Conservation (phyloP, 2,797 vertebrate genomes). For the Artibeus lituratus region DNA sequence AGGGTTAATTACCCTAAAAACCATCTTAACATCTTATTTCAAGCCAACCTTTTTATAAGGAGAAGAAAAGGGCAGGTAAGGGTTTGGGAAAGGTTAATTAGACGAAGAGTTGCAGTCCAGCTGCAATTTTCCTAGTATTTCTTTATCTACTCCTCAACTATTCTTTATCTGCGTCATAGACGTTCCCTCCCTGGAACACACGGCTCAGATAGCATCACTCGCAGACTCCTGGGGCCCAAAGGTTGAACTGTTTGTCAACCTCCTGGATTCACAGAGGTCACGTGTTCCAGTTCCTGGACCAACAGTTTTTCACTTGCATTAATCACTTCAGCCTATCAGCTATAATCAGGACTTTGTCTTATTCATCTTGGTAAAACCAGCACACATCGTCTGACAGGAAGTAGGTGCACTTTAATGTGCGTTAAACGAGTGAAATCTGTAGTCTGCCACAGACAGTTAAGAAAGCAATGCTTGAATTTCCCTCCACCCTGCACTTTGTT, state of each 20-base stretch:
- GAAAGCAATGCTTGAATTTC: not conserved
- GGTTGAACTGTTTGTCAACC: not conserved
- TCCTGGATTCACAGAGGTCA: not conserved
- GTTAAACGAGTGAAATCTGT: not conserved
- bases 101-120: not conserved
- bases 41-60: not conserved
- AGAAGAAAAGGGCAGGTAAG: not conserved
- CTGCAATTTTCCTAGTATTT: not conserved
- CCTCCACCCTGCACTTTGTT: not conserved
- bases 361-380: not conserved
- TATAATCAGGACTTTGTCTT: not conserved
- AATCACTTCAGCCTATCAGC: not conserved
- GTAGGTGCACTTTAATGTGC: not conserved
- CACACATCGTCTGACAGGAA: not conserved
- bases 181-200: not conserved
- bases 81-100: not conserved
- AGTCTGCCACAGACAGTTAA: not conserved
- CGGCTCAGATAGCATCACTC: not conserved
- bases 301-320: not conserved
- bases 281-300: not conserved
- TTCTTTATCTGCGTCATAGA: not conserved
- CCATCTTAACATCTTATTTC: not conserved
- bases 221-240: not conserved
- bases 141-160: not conserved
- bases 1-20: not conserved